phyloP scores from a whole-genome alignment of 2,888 invertebrate species.

The Macaria liturata region DNA sequence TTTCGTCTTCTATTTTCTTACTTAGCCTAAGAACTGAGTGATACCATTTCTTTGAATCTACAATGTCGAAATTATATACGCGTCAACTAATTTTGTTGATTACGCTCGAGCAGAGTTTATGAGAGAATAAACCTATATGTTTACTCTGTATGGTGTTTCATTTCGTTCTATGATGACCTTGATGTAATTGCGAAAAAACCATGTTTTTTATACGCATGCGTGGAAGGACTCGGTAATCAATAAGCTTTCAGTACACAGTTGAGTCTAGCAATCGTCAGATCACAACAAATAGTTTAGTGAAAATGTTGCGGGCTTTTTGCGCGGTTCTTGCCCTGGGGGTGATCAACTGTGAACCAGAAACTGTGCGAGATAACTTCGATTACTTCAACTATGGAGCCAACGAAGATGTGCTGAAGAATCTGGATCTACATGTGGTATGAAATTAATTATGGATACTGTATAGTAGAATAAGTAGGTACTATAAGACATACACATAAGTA shows the following conservation, averaged over 20 bases:
- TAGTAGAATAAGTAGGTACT: no score
- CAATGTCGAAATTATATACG: constrained; percentile 31
- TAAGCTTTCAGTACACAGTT: constrained; percentile 54
- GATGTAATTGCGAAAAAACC: constrained; percentile 45
- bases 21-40: constrained; percentile 28
- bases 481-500: no score
- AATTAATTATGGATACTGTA: no score
- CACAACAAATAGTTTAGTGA: constrained; percentile 54
- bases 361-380: constrained; percentile 73
- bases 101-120: constrained; percentile 43
- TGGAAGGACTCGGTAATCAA: constrained; percentile 59
- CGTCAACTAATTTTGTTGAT: constrained; percentile 54
- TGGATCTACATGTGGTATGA: constrained; percentile 68
- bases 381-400: constrained; percentile 73
- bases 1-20: constrained; percentile 76
- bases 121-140: constrained; percentile 64
- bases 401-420: constrained; percentile 68
- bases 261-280: constrained; percentile 50
- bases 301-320: constrained; percentile 62
- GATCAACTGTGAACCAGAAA: constrained; percentile 71
- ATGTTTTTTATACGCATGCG: constrained; percentile 65
- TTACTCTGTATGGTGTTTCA: constrained; percentile 52
- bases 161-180: constrained; percentile 56
- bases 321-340: constrained; percentile 49
- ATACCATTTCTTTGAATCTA: constrained; percentile 38